These are phyloP conservation scores for Archips xylosteana DNA, from an alignment of 2,888 invertebrate genomes.

Conservation along the genomic window DNA sequence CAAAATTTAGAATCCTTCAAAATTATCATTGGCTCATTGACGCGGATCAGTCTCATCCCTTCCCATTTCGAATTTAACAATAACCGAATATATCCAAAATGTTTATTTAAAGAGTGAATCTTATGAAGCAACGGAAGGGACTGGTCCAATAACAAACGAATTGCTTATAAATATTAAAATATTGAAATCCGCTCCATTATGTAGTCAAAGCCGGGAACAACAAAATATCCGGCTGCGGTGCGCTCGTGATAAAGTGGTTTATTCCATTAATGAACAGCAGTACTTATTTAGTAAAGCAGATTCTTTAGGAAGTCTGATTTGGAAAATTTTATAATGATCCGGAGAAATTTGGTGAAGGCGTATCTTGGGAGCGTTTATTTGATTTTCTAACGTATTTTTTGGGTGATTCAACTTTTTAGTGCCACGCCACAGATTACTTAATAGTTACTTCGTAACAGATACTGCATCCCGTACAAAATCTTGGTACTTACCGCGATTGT, in stretches of 20 bases:
- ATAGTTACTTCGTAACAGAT: too few relatives aligned
- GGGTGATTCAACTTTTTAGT: too few relatives aligned
- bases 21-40: background rate
- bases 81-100: constrained; percentile 22
- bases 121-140: constrained; percentile 44
- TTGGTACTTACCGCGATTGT: too few relatives aligned
- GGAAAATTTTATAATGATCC: background rate
- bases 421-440: too few relatives aligned
- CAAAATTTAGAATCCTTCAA: background rate
- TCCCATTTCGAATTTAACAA: constrained; percentile 8
- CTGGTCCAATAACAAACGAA: constrained; percentile 63
- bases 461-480: too few relatives aligned
- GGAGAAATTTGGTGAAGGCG: background rate
- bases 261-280: constrained; percentile 43
- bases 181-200: constrained; percentile 74
- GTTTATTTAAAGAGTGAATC: constrained; percentile 44
- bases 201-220: constrained; percentile 71
- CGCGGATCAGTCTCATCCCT: background rate
- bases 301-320: constrained; percentile 13
- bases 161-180: constrained; percentile 77
- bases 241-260: constrained; percentile 66
- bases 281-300: constrained; percentile 27
- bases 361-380: background rate
- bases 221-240: constrained; percentile 64
- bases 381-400: background rate